Evolutionary conservation across 2,888 invertebrate genomes (phyloP).

Genomic region (Phortica okadai): DNA sequence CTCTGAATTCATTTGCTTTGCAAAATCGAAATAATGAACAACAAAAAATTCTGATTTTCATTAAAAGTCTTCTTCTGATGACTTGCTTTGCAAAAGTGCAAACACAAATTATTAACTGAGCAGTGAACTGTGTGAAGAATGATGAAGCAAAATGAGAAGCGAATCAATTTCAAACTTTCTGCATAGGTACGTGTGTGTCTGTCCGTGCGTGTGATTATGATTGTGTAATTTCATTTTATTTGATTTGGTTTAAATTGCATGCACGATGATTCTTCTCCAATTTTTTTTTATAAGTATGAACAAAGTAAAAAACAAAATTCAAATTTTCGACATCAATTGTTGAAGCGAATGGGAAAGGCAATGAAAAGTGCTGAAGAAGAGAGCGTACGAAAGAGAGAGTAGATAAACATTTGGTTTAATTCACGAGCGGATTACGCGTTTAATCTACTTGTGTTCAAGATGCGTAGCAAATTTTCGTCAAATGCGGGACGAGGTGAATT

Average conservation of each 20-base stretch:
- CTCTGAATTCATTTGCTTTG: no score
- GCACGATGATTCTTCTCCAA: not conserved
- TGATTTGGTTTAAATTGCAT: constrained; percentile 53
- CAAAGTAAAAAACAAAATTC: not conserved
- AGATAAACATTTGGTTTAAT: constrained; percentile 19
- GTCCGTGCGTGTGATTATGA: constrained; percentile 65
- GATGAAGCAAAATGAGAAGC: not conserved
- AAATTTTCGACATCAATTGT: not conserved
- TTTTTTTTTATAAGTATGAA: constrained; percentile 2
- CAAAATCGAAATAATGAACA: no score
- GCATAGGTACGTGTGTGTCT: constrained; percentile 15
- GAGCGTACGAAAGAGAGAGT: not conserved
- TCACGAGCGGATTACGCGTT: constrained; percentile 26
- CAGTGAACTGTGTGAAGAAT: constrained; percentile 9
- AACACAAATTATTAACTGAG: constrained; percentile 9
- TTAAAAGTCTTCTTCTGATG: no score
- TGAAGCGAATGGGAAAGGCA: not conserved
- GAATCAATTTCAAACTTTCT: constrained; percentile 27
- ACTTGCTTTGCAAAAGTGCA: constrained; percentile 11
- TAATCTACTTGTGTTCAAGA: constrained; percentile 8
- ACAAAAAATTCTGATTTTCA: not conserved
- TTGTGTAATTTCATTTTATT: constrained; percentile 71
- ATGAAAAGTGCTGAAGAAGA: not conserved
- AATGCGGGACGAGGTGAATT: not conserved
- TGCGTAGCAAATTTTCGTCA: not conserved